Base-by-base conservation (phyloP, 2,797 vertebrate genomes). In the Malurus splendens region DNA sequence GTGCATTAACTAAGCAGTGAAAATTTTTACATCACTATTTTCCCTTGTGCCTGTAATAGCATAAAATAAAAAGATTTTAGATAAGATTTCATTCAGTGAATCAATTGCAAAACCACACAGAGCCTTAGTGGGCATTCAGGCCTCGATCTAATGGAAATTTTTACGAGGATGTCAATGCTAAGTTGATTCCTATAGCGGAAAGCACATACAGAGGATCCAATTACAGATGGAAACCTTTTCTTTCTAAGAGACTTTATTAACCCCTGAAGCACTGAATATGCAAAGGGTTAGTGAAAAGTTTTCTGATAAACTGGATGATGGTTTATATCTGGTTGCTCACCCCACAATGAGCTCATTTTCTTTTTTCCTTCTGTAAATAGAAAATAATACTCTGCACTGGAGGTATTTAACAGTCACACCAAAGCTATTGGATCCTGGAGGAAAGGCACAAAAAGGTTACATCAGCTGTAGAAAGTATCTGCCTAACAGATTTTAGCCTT, bases 31-130 rank as follows among this genome's bases (percentile, higher is more conserved):
- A 94, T 89, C 85, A 25, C 85, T 89, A 20, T 91, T 96, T 93
- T 96, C 97, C 96, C 96, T 90, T 64, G 94, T 90, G 94, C 95
- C 95, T 89, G 92, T 97, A 98, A 97, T 96, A 95, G 96, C 97
- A 96, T 98, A 96, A 98, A 98, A 97, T 97, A 97, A 98, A 98
- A 98, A 97, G 97, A 97, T 98, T 98, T 97, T 96, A 97, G 97
- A 96, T 98, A 98, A 97, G 97, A 97, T 98, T 98, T 97, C 97
- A 94, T 97, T 97, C 96, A 78, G 94, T 81, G 95, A 97, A 97
- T 97, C 97, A 97, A 97, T 97, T 96, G 96, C 88, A 93, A 96
- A 96, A 95, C 96, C 97, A 93, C 96, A 94, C 88, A 85, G 90
- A 95, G 95, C 94, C 94, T 97, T 96, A 66, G 65, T 18, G 95